A percentile compares a stretch with the other conserved stretches of the same genome.
These are phyloP conservation scores for Somateria mollissima DNA, from an alignment of 2,797 vertebrate species.

Conservation along the genomic window DNA sequence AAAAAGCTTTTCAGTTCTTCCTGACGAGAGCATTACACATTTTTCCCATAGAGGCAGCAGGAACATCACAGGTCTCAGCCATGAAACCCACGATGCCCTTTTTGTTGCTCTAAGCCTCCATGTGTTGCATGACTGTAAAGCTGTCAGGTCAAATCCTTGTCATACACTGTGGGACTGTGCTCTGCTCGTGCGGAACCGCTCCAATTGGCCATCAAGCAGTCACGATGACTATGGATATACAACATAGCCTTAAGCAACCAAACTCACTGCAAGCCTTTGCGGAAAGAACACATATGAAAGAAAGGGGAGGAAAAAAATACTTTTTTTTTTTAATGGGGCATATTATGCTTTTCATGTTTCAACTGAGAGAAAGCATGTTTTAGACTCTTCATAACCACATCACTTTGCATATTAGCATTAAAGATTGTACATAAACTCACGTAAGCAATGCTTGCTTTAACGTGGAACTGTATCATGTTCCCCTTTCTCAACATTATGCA, in stretches of 20 bases:
- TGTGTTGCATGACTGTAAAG: constrained; percentile 36
- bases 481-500: neutral
- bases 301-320: neutral
- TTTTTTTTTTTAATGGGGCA: constrained; percentile 9
- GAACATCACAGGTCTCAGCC: neutral
- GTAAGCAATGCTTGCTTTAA: neutral
- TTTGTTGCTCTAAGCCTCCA: constrained; percentile 53
- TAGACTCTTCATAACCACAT: neutral
- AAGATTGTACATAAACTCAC: neutral
- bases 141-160: constrained; percentile 78
- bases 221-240: constrained; percentile 59
- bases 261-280: constrained; percentile 45
- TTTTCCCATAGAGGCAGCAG: neutral
- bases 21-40: rapidly evolving
- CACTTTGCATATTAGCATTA: neutral
- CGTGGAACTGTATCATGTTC: neutral
- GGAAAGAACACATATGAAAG: constrained; percentile 54
- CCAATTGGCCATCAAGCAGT: constrained; percentile 47
- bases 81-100: neutral
- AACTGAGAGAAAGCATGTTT: neutral
- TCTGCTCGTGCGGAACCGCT: neutral
- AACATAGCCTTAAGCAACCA: constrained; percentile 47
- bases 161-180: neutral
- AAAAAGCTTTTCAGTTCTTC: neutral
- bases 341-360: neutral